These are phyloP conservation scores for Drosophila acutilabella DNA, from an alignment of 2,888 invertebrate species.

Conservation along the genomic window DNA sequence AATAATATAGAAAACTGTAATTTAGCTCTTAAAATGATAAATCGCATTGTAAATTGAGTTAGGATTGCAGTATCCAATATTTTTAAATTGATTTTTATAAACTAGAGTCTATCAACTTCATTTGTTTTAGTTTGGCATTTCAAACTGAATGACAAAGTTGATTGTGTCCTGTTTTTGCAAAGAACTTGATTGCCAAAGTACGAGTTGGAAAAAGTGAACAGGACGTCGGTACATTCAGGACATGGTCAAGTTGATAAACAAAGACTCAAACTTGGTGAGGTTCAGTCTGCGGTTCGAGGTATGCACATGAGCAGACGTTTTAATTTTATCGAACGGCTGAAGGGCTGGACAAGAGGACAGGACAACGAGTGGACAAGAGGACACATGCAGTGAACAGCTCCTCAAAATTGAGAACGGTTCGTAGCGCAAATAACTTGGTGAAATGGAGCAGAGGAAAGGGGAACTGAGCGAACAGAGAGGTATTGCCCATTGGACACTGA, in stretches of 20 bases:
- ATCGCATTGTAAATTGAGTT: too few species aligned
- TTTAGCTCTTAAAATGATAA: too few species aligned
- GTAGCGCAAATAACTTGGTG: conserved; percentile 66
- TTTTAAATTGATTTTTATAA: too few species aligned
- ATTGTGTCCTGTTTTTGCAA: conserved; percentile 18
- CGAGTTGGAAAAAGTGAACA: conserved; percentile 41
- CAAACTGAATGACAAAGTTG: conserved; percentile 26
- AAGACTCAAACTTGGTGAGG: conserved; percentile 59
- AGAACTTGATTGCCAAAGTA: conserved; percentile 17
- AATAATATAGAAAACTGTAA: too few species aligned
- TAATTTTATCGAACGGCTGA: conserved; percentile 75
- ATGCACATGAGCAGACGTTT: conserved; percentile 75
- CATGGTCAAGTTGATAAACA: conserved; percentile 68
- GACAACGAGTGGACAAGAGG: background rate
- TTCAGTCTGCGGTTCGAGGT: conserved; percentile 38
- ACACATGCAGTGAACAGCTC: conserved; percentile 27
- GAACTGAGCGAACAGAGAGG: conserved; percentile 8
- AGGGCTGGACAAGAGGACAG: conserved; percentile 38
- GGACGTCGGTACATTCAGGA: conserved; percentile 27
- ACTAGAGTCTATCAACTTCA: background rate
- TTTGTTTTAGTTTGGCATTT: background rate
- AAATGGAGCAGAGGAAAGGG: background rate
- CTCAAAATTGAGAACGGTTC: conserved; percentile 71
- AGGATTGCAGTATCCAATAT: too few species aligned
- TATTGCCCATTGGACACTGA: conserved; percentile 65